These are phyloP conservation scores for Xenopus borealis DNA, from an alignment of 2,113 vertebrate genomes.

Conservation along the genomic window DNA sequence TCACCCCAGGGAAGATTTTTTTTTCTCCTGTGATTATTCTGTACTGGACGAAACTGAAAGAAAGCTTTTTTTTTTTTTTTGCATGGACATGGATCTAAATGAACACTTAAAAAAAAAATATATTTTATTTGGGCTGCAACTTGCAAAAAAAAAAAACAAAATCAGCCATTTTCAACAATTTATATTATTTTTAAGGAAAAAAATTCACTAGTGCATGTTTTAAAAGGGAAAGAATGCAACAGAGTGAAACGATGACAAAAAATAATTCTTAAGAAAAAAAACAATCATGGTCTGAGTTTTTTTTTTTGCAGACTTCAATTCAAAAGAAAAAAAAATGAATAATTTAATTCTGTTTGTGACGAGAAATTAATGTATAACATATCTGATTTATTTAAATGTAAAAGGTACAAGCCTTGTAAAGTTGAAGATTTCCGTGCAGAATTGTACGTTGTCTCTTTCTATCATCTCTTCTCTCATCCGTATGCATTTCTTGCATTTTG, in stretches of 20 bases:
- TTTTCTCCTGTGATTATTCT: slow-evolving; percentile 76
- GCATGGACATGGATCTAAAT: slow-evolving; percentile 98
- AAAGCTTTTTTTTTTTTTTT: slow-evolving; percentile 70
- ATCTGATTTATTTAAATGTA: slow-evolving; percentile 91
- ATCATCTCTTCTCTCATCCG: slow-evolving; percentile 47
- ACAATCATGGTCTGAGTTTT: slow-evolving; percentile 81
- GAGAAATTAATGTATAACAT: slow-evolving; percentile 86
- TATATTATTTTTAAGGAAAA: slow-evolving; percentile 99
- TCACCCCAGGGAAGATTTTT: slow-evolving; percentile 70
- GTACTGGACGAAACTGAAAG: slow-evolving; percentile 89
- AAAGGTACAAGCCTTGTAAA: slow-evolving; percentile 85
- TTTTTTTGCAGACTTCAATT: slow-evolving; percentile 81
- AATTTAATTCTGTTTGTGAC: slow-evolving; percentile 91
- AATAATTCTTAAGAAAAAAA: slow-evolving; percentile 77
- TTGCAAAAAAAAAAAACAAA: slow-evolving; percentile 80
- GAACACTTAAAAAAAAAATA: slow-evolving; percentile 72
- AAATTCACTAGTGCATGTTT: slow-evolving; percentile 99
- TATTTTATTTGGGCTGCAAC: slow-evolving; percentile 99
- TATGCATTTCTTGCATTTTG: slow-evolving; percentile 49
- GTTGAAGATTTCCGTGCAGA: slow-evolving; percentile 84
- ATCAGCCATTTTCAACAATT: slow-evolving; percentile 99
- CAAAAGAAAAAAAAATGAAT: slow-evolving; percentile 73
- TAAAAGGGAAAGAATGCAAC: slow-evolving; percentile 96
- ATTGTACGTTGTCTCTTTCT: slow-evolving; percentile 82
- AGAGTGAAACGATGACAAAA: slow-evolving; percentile 71